These are phyloP conservation scores for Eospalax fontanierii DNA, from an alignment of 2,797 vertebrate species.

Conservation along the genomic window DNA sequence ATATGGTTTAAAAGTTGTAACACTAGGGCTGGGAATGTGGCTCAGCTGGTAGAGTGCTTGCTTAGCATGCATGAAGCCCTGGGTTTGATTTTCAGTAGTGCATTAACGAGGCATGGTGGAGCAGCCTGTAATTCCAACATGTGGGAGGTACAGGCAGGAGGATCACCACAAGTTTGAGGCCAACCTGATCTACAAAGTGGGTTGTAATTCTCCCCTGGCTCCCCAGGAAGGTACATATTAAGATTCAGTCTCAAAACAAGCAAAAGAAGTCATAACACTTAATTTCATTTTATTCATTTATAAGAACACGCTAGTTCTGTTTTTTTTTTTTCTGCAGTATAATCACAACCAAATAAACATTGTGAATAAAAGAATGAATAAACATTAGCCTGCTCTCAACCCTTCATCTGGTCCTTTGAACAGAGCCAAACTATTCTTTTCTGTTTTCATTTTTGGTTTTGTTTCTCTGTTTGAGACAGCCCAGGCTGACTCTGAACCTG, in stretches of 20 bases:
- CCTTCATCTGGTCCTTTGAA: background rate
- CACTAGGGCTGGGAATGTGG: background rate
- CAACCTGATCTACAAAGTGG: background rate
- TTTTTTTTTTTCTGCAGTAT: background rate
- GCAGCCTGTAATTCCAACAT: background rate
- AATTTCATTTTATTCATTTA: background rate
- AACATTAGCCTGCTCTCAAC: background rate
- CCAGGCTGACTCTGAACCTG: background rate
- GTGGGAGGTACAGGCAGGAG: background rate
- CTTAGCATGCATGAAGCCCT: background rate
- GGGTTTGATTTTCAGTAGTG: background rate
- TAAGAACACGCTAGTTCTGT: too few species aligned
- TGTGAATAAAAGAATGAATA: background rate
- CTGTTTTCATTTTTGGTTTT: background rate
- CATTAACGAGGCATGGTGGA: background rate
- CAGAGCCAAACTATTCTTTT: background rate
- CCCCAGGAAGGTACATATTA: too few species aligned
- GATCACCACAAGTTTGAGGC: background rate
- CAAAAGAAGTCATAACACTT: background rate
- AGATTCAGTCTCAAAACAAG: background rate
- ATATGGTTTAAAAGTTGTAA: background rate
- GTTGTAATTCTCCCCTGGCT: background rate
- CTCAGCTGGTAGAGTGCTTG: background rate
- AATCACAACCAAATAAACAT: background rate
- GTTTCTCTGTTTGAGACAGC: background rate